Evolutionary conservation across 2,113 vertebrate genomes (phyloP), one percentile per base, ranked within the genome.

Genomic region (Zosterops japonicus): DNA sequence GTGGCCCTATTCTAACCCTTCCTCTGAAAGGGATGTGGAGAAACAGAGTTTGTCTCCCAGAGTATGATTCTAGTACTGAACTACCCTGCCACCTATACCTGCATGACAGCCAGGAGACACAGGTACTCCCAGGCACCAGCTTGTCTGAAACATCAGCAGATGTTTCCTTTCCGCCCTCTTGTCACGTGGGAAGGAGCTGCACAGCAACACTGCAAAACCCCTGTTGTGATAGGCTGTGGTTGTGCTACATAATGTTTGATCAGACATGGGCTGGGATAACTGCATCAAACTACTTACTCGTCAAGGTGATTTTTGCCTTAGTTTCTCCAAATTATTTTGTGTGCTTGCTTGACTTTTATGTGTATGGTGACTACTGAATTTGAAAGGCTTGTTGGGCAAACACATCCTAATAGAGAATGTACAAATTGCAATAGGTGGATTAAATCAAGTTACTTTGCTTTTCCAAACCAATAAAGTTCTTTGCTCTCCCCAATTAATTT

Each of bases 391-490:
- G 13, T 65, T 95, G 55, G 36, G 63, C 81, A 95, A 94, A 97
- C n/a, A 25, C 47, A 27, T 19, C 36, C 56, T 42, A 64, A 49
- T 53, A 86, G 68, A 67, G 3, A 14, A 53, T 84, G 75, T 42
- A 79, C 12, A 88, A 90, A 74, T 28, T 67, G 29, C 57, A 92
- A 49, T 53, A 87, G 2, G 2, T 56, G 15, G 41, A 55, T 84
- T 68, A 87, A 52, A 68, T 87, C 52, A 50, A 77, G 59, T 71
- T 55, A 89, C 65, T 79, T 89, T 84, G 39, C 5, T 27, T 93
- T 87, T 94, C 91, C 87, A 96, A 96, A 87, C 25, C n/a, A 88
- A 80, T 80, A 29, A 84, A 60, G 4, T 67, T 87, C 28, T 90
- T 90, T 83, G n/a, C 52, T 39, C 25, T 72, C 35, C 17, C 24